These are phyloP conservation scores for Leucophenga montana DNA, from an alignment of 2,888 invertebrate genomes.

Conservation along the genomic window DNA sequence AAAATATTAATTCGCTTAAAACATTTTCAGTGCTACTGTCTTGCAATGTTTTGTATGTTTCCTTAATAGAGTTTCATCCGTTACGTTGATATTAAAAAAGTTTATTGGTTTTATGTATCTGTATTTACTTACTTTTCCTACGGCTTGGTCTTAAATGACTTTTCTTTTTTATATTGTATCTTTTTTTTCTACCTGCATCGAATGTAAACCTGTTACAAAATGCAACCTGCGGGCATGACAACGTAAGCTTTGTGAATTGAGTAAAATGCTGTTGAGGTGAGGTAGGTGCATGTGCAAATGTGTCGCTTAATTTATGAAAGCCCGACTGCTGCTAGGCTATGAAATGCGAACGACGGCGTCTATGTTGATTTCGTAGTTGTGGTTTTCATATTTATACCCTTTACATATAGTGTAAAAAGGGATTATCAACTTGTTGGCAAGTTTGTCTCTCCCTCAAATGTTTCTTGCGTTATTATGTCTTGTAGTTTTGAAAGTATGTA, in stretches of 20 bases:
- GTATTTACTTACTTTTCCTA: not conserved
- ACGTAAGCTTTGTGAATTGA: no score
- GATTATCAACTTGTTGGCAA: no score
- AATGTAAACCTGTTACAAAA: not conserved
- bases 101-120: conserved; percentile 1
- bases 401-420: no score
- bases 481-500: no score
- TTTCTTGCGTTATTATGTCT: no score
- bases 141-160: not conserved
- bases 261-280: no score
- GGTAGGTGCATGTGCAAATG: not conserved
- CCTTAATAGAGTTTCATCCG: not conserved
- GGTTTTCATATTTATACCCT: no score
- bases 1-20: not conserved
- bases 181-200: no score
- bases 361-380: no score
- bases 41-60: not conserved
- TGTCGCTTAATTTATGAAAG: conserved; percentile 19
- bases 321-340: conserved; percentile 1
- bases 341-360: not conserved
- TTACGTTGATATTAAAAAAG: not conserved
- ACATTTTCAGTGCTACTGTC: conserved; percentile 4
- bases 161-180: not conserved
- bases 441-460: no score
- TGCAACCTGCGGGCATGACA: not conserved